Base-by-base conservation (phyloP, 2,797 vertebrate genomes). In the Syngnathus rostellatus region DNA sequence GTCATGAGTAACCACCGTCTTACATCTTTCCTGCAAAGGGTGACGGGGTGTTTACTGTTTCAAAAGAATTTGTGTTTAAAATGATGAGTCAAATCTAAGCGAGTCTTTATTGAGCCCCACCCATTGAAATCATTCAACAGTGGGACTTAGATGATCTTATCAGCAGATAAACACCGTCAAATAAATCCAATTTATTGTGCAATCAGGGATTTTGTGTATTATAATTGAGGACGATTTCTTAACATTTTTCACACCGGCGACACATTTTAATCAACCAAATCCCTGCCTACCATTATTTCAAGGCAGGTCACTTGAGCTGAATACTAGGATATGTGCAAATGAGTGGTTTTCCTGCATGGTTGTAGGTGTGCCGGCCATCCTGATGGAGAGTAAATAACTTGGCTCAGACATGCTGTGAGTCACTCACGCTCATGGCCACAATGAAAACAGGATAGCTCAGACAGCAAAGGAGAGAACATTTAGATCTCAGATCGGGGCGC, bases 301-400 rank as follows among this genome's bases (percentile, higher is more conserved):
- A 65, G 23, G 68, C 77, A 84, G 73, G 72, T 81, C 66, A 72
- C 50, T 74, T 39, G 14, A 17, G 68, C 66, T 86, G 79, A 88
- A 88, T 85, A 77, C 72, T 77, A 89, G 88, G 87, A 89, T 90
- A 87, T 87, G 77, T 83, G 81, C 77, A 82, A 87, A 82, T 77
- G 89, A 89, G 91, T 89, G 88, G 89, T 89, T 90, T 90, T 88
- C 88, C 89, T 88, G 81, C 87, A 87, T 87, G 80, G 73, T 81
- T 73, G 46, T 88, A 91, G 90, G 91, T 91, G 91, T 91, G 91
- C 88, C 90, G 83, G 70, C 82, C 82, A 86, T 84, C 83, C 84
- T 86, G 85, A 88, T 88, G 80, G 82, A 88, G 86, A 41, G 70
- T 78, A 86, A 89, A 90, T 82, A 89, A 81, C 85, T 88, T 85